Percentiles rank a stretch among this genome's conserved stretches.
These are phyloP conservation scores for Drosophila navojoa DNA, from an alignment of 1,140 invertebrate genomes.

Conservation along the genomic window DNA sequence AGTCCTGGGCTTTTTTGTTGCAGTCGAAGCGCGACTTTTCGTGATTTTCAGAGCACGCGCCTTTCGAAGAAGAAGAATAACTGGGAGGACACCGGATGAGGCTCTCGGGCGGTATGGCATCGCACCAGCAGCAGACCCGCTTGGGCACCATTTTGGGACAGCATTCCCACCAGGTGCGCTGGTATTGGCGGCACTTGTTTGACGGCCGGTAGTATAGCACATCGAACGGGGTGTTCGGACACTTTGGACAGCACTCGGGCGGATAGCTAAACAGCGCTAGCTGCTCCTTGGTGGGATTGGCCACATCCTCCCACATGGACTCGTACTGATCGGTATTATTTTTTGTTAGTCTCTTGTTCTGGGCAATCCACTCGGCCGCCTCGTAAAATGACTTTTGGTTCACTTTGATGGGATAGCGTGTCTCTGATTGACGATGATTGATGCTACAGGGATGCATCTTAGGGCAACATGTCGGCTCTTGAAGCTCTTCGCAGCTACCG, in stretches of 20 bases:
- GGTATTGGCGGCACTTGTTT: constrained; percentile 47
- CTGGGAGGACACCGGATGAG: too few species aligned
- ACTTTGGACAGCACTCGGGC: constrained; percentile 46
- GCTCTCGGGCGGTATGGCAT: constrained; percentile 53
- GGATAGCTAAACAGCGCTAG: constrained; percentile 26
- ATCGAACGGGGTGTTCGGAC: constrained; percentile 48
- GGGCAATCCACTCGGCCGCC: too few species aligned
- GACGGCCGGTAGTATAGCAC: constrained; percentile 53
- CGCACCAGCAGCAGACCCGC: constrained; percentile 46
- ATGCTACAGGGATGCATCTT: too few species aligned
- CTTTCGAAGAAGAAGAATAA: too few species aligned
- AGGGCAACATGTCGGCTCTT: too few species aligned
- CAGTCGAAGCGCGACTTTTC: constrained; percentile 2
- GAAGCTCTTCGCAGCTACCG: too few species aligned
- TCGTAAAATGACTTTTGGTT: too few species aligned
- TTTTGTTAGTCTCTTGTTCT: too few species aligned
- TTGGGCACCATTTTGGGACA: constrained; percentile 54
- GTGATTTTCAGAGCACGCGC: too few species aligned
- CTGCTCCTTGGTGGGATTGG: background rate
- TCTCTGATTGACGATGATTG: too few species aligned
- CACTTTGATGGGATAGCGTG: too few species aligned
- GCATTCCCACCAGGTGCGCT: constrained; percentile 74
- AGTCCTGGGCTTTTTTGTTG: constrained; percentile 1
- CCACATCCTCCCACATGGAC: constrained; percentile 38
- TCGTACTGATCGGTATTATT: background rate